Base-by-base conservation (phyloP, 2,888 invertebrate genomes). In the Morpho deidamia region DNA sequence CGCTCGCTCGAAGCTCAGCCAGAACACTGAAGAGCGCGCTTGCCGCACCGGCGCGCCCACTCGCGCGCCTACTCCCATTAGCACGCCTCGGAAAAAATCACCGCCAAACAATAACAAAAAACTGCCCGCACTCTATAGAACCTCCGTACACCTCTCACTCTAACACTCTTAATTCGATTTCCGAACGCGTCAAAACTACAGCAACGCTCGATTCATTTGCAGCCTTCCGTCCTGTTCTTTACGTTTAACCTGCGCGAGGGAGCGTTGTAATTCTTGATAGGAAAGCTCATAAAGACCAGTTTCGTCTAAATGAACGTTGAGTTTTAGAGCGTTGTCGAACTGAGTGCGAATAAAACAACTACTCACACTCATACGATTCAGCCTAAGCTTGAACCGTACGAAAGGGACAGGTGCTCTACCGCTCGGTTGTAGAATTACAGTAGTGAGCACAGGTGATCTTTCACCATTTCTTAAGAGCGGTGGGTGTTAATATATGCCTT, bases 361-460 rank as follows among this genome's bases (percentile, higher is more conserved):
- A 87, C 86, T 88, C 87, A 84, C 88, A 87, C 89, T 89, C 88
- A 78, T 82, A 81, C 78, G 80, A 76, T 81, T 87, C 83, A 64
- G 85, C 82, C 70, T 87, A 83, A 83, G 89, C 90, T 79, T 90
- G 80, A 83, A 85, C 74, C 71, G 84, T 76, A 83, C 72, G 90
- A 90, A 86, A 89, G 88, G 87, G 90, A 90, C 88, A 86, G 89
- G 85, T 87, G 88, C 83, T 82, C 77, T 84, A 85, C 83, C 80
- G 81, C 75, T 71, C 72, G 79, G 81, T 81, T 78, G 81, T 82
- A 81, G 80, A 85, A 88, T 90, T 88, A 86, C 89, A 79, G 90
- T 88, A 89, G 90, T 89, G 85, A 90, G 83, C 90, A 90, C 86
- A 87, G 87, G 86, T 89, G 90, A 90, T 87, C 90, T 89, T 90